A percentile compares a stretch with the other conserved stretches of the same genome.
These are phyloP conservation scores for Cataglyphis cursor DNA, from an alignment of 2,888 invertebrate species.

Conservation along the genomic window DNA sequence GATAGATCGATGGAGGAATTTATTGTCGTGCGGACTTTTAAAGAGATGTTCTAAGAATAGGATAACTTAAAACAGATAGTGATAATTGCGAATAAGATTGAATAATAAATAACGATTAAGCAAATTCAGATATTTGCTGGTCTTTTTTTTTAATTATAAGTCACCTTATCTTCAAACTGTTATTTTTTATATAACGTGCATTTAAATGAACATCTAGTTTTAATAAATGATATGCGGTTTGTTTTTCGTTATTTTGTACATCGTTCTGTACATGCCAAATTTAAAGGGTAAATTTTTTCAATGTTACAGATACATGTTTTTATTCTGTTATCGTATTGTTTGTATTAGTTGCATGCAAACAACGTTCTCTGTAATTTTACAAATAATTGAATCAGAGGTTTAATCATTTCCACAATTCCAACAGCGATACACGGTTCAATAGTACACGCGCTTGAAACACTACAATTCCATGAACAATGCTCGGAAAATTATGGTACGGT, in stretches of 20 bases:
- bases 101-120: constrained; percentile 3
- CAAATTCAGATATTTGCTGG: constrained; percentile 11
- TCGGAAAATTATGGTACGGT: constrained; percentile 50
- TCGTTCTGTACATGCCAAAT: not conserved
- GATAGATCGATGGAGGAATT: constrained; percentile 40
- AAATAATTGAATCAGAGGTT: constrained; percentile 26
- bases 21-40: constrained; percentile 37
- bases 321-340: not conserved
- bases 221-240: not conserved
- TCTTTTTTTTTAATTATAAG: not conserved
- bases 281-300: constrained; percentile 10
- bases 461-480: constrained; percentile 49
- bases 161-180: not conserved
- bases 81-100: not conserved
- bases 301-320: not conserved
- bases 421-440: constrained; percentile 30
- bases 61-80: constrained; percentile 22
- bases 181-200: not conserved
- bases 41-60: constrained; percentile 2
- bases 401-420: constrained; percentile 43
- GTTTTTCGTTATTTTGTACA: not conserved
- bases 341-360: not conserved
- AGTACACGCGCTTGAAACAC: constrained; percentile 35
- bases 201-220: not conserved
- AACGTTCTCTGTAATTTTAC: not conserved